Percentiles rank a stretch among this genome's conserved stretches.
Conservation (phyloP, 2,888 invertebrate genomes). For the Pristionchus exspectatus region DNA sequence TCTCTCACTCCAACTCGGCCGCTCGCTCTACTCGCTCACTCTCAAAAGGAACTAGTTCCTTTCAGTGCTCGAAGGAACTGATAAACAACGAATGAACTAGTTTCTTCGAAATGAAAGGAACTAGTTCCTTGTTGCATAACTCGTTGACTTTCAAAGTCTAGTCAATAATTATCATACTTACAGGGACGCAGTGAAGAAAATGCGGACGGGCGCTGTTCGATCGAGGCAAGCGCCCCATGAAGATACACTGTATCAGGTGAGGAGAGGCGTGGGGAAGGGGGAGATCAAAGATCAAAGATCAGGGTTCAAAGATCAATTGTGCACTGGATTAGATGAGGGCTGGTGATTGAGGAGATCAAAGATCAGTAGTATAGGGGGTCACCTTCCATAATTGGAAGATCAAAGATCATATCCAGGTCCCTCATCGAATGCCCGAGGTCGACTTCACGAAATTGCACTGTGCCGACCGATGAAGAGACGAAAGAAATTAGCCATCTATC, state of each 20-base stretch:
- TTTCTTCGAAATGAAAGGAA: no score
- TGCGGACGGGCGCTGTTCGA: constrained; percentile 36
- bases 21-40: no score
- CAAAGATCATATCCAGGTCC: neutral
- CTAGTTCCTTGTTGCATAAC: no score
- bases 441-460: constrained; percentile 51
- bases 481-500: neutral
- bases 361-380: no score
- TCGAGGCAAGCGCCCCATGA: constrained; percentile 32
- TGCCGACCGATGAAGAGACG: constrained; percentile 14
- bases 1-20: no score
- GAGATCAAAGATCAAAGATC: constrained; percentile 30
- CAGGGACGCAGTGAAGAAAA: constrained; percentile 25
- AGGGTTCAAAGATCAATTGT: neutral
- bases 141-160: no score
- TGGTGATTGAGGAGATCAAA: no score
- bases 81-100: no score
- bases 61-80: no score
- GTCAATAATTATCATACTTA: neutral
- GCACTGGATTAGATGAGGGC: no score
- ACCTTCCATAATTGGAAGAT: neutral
- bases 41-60: no score
- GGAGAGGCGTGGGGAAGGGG: neutral
- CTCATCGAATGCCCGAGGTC: constrained; percentile 48
- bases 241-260: constrained; percentile 46